These are phyloP conservation scores for Pelecanoides urinatrix DNA, from an alignment of 2,113 vertebrate genomes.

Conservation along the genomic window DNA sequence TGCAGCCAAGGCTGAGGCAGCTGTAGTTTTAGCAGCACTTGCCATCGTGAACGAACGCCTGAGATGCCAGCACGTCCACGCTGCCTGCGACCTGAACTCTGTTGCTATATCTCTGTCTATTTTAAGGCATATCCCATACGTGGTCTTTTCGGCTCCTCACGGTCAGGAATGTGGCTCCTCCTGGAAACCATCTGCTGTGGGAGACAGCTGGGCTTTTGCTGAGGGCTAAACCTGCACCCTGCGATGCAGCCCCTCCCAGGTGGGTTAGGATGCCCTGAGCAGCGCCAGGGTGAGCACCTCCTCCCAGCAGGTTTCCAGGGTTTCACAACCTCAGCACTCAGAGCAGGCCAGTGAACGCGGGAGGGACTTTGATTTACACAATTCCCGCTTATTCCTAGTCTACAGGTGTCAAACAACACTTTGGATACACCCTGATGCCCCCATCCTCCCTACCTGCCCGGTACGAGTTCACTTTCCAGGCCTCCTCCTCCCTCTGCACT, in stretches of 20 bases:
- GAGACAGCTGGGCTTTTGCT: neutral
- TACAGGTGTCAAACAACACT: neutral
- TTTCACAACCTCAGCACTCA: neutral
- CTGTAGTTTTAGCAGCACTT: neutral
- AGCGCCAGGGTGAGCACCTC: neutral
- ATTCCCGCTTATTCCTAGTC: neutral
- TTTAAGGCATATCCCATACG: neutral
- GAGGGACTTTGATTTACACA: neutral
- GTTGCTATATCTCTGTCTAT: neutral
- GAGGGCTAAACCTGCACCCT: neutral
- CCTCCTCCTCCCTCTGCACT: neutral
- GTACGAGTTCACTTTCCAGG: neutral
- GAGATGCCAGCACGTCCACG: neutral
- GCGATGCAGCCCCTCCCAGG: fast-evolving
- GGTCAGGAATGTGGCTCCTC: neutral
- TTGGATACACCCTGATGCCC: neutral
- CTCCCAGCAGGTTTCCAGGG: neutral
- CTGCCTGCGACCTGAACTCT: neutral
- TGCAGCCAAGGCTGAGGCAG: neutral
- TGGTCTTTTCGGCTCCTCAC: neutral
- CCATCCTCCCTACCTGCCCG: neutral
- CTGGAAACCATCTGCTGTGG: neutral
- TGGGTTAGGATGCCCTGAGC: neutral
- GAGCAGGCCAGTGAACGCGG: neutral
- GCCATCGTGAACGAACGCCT: neutral